A percentile compares a stretch with the other conserved stretches of the same genome.
phyloP scores from a whole-genome alignment of 2,113 vertebrate species.

The Xiphorhynchus elegans region DNA sequence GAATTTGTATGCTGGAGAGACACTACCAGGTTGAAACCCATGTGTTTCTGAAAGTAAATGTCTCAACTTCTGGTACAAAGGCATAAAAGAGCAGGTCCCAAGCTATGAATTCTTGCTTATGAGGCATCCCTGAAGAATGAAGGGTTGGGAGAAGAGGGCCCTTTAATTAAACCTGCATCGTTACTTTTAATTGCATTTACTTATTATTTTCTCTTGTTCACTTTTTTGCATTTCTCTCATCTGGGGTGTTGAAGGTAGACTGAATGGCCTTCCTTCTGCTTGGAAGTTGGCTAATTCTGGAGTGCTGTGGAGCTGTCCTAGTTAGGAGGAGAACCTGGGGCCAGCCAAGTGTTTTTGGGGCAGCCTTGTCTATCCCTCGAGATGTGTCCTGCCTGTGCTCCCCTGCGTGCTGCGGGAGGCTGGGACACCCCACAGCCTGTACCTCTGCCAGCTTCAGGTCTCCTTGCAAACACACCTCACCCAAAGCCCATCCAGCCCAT shows the following conservation, averaged over 20 bases:
- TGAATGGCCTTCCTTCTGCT: not conserved
- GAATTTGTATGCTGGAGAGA: not conserved
- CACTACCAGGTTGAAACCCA: not conserved
- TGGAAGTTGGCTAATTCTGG: not conserved
- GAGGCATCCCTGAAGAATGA: conserved; percentile 65
- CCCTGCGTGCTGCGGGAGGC: rapidly evolving
- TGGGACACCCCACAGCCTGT: not conserved
- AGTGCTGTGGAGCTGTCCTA: not conserved
- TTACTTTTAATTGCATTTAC: conserved; percentile 61
- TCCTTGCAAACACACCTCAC: not conserved
- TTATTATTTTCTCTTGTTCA: conserved; percentile 50
- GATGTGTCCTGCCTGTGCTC: not conserved
- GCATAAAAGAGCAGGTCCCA: conserved; percentile 29
- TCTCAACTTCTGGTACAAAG: not conserved
- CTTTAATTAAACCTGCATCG: conserved; percentile 66
- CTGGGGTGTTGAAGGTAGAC: not conserved
- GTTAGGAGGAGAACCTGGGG: not conserved
- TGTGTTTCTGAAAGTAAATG: not conserved
- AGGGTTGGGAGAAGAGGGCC: conserved; percentile 49
- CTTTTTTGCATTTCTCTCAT: conserved; percentile 68
- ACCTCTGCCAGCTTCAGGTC: not conserved
- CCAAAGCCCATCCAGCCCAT: not conserved
- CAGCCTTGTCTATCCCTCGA: not conserved
- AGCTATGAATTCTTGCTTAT: conserved; percentile 51
- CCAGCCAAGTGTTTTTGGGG: not conserved